phyloP scores from a whole-genome alignment of 1,140 invertebrate genomes.

The Drosophila athabasca region DNA sequence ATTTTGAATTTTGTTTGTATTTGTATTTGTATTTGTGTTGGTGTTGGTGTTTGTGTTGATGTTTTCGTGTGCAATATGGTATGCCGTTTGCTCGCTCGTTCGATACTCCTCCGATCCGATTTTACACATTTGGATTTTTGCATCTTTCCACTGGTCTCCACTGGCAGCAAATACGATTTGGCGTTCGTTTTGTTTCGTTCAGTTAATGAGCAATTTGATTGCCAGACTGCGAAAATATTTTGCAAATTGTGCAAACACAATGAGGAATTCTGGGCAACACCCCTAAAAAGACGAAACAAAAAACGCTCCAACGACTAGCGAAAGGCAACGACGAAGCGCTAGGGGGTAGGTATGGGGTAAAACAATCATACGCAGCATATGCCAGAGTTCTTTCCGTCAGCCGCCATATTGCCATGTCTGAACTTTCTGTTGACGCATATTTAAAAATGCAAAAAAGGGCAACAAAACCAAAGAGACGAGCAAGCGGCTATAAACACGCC shows the following conservation, averaged over 20 bases:
- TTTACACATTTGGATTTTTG: too few species aligned
- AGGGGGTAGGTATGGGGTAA: neutral
- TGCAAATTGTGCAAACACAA: slow-evolving; percentile 5
- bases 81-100: slow-evolving; percentile 3
- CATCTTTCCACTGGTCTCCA: too few species aligned
- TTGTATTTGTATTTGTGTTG: neutral
- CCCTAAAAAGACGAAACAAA: slow-evolving; percentile 6
- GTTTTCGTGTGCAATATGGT: slow-evolving; percentile 22
- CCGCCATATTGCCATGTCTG: slow-evolving; percentile 21
- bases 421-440: slow-evolving; percentile 35
- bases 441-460: slow-evolving; percentile 18
- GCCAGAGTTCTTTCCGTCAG: slow-evolving; percentile 16
- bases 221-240: slow-evolving; percentile 51
- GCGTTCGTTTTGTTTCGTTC: slow-evolving; percentile 26
- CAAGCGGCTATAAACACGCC: neutral
- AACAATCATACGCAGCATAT: slow-evolving; percentile 33
- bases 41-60: neutral
- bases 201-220: slow-evolving; percentile 62
- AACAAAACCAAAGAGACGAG: slow-evolving; percentile 1
- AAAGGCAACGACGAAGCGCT: too few species aligned
- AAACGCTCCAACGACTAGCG: neutral
- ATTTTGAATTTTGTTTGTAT: slow-evolving; percentile 34
- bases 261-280: neutral
- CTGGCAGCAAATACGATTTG: slow-evolving; percentile 1
- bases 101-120: too few species aligned